Evolutionary conservation across 1,140 invertebrate species (phyloP).

Genomic region (Pantala flavescens): DNA sequence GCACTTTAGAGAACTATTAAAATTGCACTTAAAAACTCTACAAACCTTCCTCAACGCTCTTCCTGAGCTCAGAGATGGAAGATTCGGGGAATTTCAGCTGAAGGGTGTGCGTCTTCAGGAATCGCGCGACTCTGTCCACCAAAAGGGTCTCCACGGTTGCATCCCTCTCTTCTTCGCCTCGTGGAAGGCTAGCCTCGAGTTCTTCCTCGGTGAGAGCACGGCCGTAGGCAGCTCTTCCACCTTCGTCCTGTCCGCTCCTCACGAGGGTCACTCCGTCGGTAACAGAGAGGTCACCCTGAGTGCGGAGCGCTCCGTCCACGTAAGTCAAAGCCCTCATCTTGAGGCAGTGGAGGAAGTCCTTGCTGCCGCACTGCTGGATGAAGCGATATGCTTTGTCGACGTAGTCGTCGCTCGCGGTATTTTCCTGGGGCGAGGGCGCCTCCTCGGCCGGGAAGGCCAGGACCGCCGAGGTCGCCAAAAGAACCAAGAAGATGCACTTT

Average conservation of each 20-base stretch:
- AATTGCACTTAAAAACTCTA: background rate
- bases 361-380: conserved; percentile 53
- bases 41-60: conserved; percentile 62
- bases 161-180: conserved; percentile 58
- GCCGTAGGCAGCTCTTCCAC: conserved; percentile 29
- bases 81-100: conserved; percentile 61
- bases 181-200: conserved; percentile 36
- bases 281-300: conserved; percentile 1
- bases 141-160: conserved; percentile 63
- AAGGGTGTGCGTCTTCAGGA: conserved; percentile 64
- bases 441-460: background rate
- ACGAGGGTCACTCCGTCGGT: background rate
- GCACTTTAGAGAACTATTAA: too few relatives aligned
- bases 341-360: conserved; percentile 57
- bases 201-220: conserved; percentile 9
- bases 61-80: conserved; percentile 49
- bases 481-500: background rate
- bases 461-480: background rate
- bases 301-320: conserved; percentile 41
- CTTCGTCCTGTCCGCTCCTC: conserved; percentile 14
- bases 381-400: conserved; percentile 48
- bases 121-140: conserved; percentile 57
- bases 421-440: conserved; percentile 14
- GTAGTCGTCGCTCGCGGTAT: conserved; percentile 31
- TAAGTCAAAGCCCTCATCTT: conserved; percentile 56